phyloP scores from a whole-genome alignment of 2,888 invertebrate species.

The Eurois occulta region DNA sequence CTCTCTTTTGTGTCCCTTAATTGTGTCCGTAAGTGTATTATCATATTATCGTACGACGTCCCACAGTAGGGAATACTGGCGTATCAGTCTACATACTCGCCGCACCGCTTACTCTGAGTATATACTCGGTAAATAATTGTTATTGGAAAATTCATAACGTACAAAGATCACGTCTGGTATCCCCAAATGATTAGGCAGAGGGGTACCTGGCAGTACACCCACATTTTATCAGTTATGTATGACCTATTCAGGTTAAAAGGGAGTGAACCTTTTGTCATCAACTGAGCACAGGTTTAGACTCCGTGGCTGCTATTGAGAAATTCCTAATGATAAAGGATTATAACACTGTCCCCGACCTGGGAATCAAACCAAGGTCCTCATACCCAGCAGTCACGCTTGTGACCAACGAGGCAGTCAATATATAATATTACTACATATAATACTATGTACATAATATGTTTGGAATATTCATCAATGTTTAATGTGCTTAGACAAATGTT shows the following conservation, averaged over 20 bases:
- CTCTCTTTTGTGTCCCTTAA: conserved; percentile 19
- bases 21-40: conserved; percentile 34
- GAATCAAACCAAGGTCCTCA: too few relatives aligned
- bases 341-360: too few relatives aligned
- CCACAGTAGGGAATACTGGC: conserved; percentile 18
- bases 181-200: neutral
- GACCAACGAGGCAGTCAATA: too few relatives aligned
- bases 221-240: neutral
- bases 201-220: neutral
- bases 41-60: neutral
- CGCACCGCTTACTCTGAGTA: conserved; percentile 11
- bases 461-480: conserved; percentile 24
- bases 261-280: neutral
- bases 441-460: too few relatives aligned
- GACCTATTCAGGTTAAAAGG: too few relatives aligned
- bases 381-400: too few relatives aligned
- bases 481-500: conserved; percentile 4
- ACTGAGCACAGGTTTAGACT: neutral
- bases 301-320: neutral
- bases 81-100: conserved; percentile 14
- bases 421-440: too few relatives aligned
- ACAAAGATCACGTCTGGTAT: neutral
- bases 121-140: neutral
- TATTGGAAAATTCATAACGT: conserved; percentile 2
- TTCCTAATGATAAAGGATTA: too few relatives aligned